Conservation (phyloP, 1,140 invertebrate species). For the Nephila pilipes region DNA sequence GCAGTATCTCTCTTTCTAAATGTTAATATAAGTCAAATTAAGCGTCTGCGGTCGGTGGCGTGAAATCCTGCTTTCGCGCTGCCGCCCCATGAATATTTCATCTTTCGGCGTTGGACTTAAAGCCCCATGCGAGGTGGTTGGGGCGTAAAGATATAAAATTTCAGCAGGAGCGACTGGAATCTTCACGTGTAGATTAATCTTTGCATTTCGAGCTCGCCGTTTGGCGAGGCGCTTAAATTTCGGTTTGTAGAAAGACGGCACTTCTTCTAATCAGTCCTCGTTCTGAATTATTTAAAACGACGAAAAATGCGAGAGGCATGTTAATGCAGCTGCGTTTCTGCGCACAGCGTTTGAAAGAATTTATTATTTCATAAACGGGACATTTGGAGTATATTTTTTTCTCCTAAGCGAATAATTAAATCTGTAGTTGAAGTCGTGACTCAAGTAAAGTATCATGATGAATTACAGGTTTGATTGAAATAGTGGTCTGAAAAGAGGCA, state of each 20-base stretch:
- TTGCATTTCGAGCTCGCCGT: not conserved
- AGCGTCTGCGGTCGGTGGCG: not conserved
- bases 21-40: constrained; percentile 32
- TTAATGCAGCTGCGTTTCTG: no score
- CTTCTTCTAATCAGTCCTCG: not conserved
- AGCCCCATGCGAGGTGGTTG: not conserved
- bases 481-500: no score
- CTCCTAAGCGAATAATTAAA: no score
- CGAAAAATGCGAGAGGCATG: no score
- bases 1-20: not conserved
- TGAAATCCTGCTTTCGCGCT: not conserved
- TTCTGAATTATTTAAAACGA: not conserved
- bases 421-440: no score
- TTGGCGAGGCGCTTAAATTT: not conserved
- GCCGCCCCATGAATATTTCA: not conserved
- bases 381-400: no score
- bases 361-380: no score
- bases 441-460: no score
- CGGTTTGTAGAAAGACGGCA: not conserved
- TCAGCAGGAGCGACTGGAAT: not conserved
- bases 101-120: not conserved
- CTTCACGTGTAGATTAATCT: not conserved
- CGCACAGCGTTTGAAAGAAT: no score
- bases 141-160: not conserved
- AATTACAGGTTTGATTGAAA: no score